Evolutionary conservation across 2,797 vertebrate species (phyloP).

Genomic region (Melanotaenia trifasciata): DNA sequence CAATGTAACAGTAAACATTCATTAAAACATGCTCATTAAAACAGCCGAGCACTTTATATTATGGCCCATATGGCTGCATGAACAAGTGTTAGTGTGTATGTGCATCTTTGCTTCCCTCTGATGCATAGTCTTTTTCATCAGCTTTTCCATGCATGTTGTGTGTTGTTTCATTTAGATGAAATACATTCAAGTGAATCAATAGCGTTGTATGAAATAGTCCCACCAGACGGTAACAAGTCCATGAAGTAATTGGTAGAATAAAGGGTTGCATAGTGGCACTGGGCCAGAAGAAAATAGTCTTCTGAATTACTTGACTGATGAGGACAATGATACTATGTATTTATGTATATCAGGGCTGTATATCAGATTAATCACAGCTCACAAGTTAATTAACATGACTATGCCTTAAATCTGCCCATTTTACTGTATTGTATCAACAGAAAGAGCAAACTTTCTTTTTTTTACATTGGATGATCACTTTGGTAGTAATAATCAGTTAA

Average conservation of each 20-base stretch:
- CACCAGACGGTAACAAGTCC: constrained; percentile 15
- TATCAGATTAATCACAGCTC: no score
- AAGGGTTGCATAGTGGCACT: constrained; percentile 21
- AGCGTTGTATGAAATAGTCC: constrained; percentile 15
- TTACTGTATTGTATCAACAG: no score
- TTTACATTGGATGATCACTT: no score
- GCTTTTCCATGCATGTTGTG: constrained; percentile 29
- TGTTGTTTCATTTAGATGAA: constrained; percentile 39
- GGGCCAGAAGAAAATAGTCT: constrained; percentile 19
- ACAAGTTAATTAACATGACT: no score
- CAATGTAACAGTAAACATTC: constrained; percentile 58
- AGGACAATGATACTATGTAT: not conserved
- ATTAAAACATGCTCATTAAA: constrained; percentile 73
- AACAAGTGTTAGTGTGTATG: constrained; percentile 12
- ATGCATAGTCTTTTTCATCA: constrained; percentile 49
- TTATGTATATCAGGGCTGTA: no score
- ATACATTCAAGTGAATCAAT: constrained; percentile 28
- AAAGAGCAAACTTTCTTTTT: no score
- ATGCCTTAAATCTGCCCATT: no score
- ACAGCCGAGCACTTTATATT: constrained; percentile 61
- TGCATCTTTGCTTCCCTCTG: constrained; percentile 34
- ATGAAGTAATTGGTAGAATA: constrained; percentile 44
- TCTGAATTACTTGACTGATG: not conserved
- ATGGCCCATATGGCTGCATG: constrained; percentile 69
- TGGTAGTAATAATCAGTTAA: no score